These are phyloP conservation scores for Meriones unguiculatus DNA, from an alignment of 2,113 vertebrate species.

Conservation along the genomic window DNA sequence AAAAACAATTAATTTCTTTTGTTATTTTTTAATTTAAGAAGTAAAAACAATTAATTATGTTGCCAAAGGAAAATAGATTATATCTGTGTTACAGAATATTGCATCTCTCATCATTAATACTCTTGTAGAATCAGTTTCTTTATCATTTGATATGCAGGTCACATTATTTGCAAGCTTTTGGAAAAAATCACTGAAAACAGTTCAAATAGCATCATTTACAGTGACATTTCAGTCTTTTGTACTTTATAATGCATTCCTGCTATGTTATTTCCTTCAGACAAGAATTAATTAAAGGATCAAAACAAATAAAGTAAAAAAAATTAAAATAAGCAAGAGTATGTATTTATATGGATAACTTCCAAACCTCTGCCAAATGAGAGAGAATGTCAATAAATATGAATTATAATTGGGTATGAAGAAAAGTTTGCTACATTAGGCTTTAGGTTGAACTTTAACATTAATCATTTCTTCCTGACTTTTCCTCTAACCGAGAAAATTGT, in stretches of 20 bases:
- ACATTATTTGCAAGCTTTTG: neutral
- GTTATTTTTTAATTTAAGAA: neutral
- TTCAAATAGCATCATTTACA: neutral
- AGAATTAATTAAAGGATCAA: neutral
- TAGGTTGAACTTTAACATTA: neutral
- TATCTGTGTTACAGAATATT: neutral
- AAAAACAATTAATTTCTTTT: constrained; percentile 35
- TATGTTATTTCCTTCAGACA: neutral
- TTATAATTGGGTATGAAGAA: neutral
- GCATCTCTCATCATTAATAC: neutral
- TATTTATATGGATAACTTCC: too few relatives aligned
- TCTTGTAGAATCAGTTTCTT: neutral
- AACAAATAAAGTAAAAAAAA: neutral
- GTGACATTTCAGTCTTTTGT: neutral
- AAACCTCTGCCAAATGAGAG: neutral
- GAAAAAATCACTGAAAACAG: neutral
- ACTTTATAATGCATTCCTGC: neutral
- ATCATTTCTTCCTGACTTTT: neutral
- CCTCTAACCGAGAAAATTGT: neutral
- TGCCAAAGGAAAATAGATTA: constrained; percentile 8
- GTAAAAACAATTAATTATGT: constrained; percentile 38
- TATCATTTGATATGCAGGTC: neutral
- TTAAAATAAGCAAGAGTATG: neutral
- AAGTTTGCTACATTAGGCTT: neutral
- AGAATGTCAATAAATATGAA: neutral